A percentile compares a stretch with the other conserved stretches of the same genome.
Evolutionary conservation across 2,113 vertebrate genomes (phyloP).

Genomic region (Vireo altiloquus): DNA sequence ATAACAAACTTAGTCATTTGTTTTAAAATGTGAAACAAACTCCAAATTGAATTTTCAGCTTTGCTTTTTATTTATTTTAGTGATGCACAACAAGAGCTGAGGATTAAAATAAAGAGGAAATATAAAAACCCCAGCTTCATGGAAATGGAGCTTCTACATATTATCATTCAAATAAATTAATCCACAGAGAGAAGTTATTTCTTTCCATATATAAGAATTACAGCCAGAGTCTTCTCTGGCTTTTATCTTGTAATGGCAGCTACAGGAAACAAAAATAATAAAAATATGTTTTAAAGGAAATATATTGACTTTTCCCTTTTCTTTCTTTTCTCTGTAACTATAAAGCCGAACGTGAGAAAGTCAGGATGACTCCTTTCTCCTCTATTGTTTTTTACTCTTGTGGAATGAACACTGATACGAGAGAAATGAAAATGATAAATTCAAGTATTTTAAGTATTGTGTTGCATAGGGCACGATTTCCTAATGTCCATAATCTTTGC

Average conservation of each 20-base stretch:
- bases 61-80: neutral
- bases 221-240: neutral
- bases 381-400: neutral
- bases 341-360: neutral
- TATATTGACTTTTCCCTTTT: neutral
- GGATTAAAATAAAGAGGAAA: neutral
- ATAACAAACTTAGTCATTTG: conserved; percentile 15
- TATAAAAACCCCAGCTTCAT: neutral
- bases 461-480: neutral
- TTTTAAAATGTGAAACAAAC: conserved; percentile 24
- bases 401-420: neutral
- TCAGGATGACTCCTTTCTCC: neutral
- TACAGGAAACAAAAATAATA: neutral
- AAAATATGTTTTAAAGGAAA: neutral
- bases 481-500: neutral
- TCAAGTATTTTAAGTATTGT: neutral
- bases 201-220: neutral
- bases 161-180: neutral
- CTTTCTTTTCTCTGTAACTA: neutral
- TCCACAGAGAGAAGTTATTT: neutral
- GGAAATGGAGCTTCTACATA: neutral
- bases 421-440: neutral
- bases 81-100: neutral
- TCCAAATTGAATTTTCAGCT: neutral
- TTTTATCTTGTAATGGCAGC: neutral